These are phyloP conservation scores for Nerophis lumbriciformis DNA, from an alignment of 2,113 vertebrate species.

Conservation along the genomic window DNA sequence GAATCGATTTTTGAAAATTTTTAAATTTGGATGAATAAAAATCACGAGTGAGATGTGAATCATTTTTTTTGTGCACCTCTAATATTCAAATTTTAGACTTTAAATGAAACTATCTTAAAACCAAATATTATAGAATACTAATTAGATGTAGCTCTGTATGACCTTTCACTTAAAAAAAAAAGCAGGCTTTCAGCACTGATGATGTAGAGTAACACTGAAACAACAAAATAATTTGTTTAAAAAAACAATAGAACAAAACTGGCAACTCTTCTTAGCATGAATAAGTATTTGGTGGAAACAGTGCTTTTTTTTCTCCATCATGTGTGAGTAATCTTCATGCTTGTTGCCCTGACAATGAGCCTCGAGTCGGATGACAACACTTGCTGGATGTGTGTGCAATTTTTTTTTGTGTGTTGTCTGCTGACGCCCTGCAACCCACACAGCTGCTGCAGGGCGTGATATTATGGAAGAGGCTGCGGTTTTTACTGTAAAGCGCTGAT, in stretches of 20 bases:
- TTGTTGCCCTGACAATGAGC: conserved; percentile 32
- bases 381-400: conserved; percentile 41
- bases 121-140: conserved; percentile 26
- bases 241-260: not conserved
- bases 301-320: conserved; percentile 31
- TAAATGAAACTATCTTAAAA: conserved; percentile 21
- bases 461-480: conserved; percentile 44
- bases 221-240: not conserved
- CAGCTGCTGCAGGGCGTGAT: conserved; percentile 59
- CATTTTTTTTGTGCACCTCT: too few species aligned
- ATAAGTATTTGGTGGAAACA: conserved; percentile 9
- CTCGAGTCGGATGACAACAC: conserved; percentile 40
- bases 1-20: too few species aligned
- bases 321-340: conserved; percentile 37
- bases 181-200: conserved; percentile 21
- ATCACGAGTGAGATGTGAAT: too few species aligned
- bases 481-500: conserved; percentile 64
- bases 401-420: conserved; percentile 51
- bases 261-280: not conserved
- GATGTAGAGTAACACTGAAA: not conserved
- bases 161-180: conserved; percentile 22
- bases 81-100: conserved; percentile 2
- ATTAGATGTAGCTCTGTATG: conserved; percentile 23
- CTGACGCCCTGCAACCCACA: conserved; percentile 27
- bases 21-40: too few species aligned